These are phyloP conservation scores for Caenorhabditis sp. DNA, from an alignment of 2,888 invertebrate species.

Conservation along the genomic window DNA sequence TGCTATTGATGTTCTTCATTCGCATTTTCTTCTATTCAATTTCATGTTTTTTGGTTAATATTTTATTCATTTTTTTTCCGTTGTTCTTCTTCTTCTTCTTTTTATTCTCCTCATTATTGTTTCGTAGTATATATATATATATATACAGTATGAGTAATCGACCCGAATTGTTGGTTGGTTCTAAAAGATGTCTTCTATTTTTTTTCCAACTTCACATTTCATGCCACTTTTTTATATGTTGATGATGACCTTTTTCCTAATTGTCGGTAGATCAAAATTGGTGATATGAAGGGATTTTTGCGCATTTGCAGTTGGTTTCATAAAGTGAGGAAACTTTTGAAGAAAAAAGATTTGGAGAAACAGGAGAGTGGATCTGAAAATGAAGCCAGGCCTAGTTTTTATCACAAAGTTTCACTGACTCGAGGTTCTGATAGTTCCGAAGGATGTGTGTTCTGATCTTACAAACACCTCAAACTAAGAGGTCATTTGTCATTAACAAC, in stretches of 20 bases:
- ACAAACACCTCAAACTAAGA: too few relatives aligned
- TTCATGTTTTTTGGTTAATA: background rate
- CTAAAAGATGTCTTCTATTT: too few relatives aligned
- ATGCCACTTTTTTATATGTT: slow-evolving; percentile 24
- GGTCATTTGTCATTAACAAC: too few relatives aligned
- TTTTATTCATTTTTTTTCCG: too few relatives aligned
- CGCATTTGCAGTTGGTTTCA: background rate
- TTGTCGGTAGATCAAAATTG: background rate
- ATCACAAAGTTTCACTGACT: too few relatives aligned
- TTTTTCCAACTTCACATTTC: background rate
- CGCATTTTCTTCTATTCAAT: background rate
- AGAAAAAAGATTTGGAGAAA: too few relatives aligned
- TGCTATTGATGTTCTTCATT: too few relatives aligned
- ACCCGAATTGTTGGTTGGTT: background rate
- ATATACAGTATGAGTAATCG: background rate
- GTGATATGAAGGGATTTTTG: background rate
- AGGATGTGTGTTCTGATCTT: too few relatives aligned
- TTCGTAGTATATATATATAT: background rate
- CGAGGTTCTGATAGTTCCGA: too few relatives aligned
- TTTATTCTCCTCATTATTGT: background rate
- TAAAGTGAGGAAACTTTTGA: background rate
- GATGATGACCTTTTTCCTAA: slow-evolving; percentile 3
- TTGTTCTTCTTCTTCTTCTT: too few relatives aligned
- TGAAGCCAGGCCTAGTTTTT: too few relatives aligned
- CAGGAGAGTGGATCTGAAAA: too few relatives aligned